A percentile compares a stretch with the other conserved stretches of the same genome.
Conservation (phyloP, 2,113 vertebrate species). For the Tautogolabrus adspersus region DNA sequence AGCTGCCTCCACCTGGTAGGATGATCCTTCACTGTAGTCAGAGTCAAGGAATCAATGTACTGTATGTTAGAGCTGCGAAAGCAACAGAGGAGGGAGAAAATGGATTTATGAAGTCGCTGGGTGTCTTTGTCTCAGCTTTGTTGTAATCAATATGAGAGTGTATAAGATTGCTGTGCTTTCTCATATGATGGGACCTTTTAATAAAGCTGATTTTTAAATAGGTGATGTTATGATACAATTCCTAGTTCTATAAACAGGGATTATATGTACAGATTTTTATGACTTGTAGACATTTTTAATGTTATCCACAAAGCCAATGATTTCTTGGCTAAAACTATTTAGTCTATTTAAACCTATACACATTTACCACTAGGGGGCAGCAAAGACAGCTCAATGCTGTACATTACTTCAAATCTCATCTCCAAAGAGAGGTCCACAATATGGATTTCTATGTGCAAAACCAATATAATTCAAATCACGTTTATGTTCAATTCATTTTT, state of each 20-base stretch:
- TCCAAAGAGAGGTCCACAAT: neutral
- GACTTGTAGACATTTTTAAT: neutral
- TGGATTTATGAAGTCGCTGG: neutral
- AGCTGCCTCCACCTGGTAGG: slow-evolving; percentile 74
- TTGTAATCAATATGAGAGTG: slow-evolving; percentile 18
- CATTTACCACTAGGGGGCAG: slow-evolving; percentile 66
- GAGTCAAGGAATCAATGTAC: slow-evolving; percentile 1
- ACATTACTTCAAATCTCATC: neutral
- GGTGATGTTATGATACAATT: too few relatives aligned
- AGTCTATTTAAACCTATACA: neutral
- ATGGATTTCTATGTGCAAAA: neutral
- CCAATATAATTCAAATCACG: neutral
- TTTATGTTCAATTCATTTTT: neutral
- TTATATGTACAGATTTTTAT: neutral
- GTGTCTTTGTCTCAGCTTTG: slow-evolving; percentile 13
- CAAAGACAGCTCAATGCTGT: slow-evolving; percentile 45
- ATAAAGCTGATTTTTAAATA: too few relatives aligned
- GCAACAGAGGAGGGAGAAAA: neutral
- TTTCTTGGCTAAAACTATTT: neutral
- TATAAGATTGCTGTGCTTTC: slow-evolving; percentile 1
- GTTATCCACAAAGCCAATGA: neutral
- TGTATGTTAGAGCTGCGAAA: neutral
- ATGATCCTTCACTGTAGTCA: neutral
- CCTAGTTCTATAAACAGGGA: too few relatives aligned
- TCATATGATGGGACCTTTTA: neutral